Evolutionary conservation across 2,888 invertebrate genomes (phyloP).

Genomic region (Embidobia sp.): DNA sequence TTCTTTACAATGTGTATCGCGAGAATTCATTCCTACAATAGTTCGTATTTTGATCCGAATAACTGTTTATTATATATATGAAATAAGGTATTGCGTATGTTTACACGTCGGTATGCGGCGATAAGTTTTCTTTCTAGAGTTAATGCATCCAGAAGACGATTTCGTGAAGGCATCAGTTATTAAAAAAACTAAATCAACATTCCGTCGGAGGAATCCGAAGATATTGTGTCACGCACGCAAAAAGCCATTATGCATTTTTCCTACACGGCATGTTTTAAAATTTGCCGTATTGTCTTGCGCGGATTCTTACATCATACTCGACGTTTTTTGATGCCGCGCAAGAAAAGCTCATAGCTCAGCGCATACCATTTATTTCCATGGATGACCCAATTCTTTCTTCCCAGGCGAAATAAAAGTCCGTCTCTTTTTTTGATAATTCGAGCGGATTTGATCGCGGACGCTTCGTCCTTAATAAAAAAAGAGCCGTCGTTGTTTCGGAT

Average conservation of each 20-base stretch:
- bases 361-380: slow-evolving; percentile 15
- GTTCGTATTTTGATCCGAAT: too few relatives aligned
- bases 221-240: slow-evolving; percentile 21
- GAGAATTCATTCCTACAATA: too few relatives aligned
- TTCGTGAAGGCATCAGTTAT: too few relatives aligned
- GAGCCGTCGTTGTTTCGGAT: slow-evolving; percentile 23
- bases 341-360: slow-evolving; percentile 7
- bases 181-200: slow-evolving; percentile 10
- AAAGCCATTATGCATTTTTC: slow-evolving; percentile 22
- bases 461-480: slow-evolving; percentile 23
- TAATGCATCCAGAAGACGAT: too few relatives aligned
- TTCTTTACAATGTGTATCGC: too few relatives aligned
- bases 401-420: neutral
- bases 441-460: slow-evolving; percentile 10
- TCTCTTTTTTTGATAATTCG: slow-evolving; percentile 4
- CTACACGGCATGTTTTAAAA: slow-evolving; percentile 16
- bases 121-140: too few relatives aligned
- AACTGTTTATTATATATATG: too few relatives aligned
- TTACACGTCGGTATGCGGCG: too few relatives aligned
- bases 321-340: slow-evolving; percentile 10
- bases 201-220: neutral
- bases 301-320: slow-evolving; percentile 25
- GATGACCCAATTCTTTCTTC: slow-evolving; percentile 3
- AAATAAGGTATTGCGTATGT: too few relatives aligned
- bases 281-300: slow-evolving; percentile 6